These are phyloP conservation scores for Jordanella pulchra DNA, from an alignment of 2,797 vertebrate species.

Conservation along the genomic window DNA sequence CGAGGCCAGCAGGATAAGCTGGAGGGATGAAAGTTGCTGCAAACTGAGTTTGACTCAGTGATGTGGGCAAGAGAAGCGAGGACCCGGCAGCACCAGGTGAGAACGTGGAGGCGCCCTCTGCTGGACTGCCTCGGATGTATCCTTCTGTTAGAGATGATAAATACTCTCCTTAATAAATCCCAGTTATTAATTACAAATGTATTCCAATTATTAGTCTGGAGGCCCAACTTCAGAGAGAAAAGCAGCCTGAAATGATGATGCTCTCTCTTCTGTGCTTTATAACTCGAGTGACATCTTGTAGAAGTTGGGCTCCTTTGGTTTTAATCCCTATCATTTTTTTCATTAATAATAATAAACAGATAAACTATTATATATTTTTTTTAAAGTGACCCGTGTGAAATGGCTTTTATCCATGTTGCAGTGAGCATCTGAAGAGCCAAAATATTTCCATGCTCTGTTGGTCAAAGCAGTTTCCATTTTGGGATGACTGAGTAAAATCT, in stretches of 20 bases:
- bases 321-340: not conserved
- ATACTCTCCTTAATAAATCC: not conserved
- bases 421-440: not conserved
- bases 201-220: not conserved
- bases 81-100: not conserved
- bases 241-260: not conserved
- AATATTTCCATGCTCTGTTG: not conserved
- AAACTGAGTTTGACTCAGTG: constrained; percentile 20
- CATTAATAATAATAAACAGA: too few species aligned
- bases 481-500: not conserved
- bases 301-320: not conserved
- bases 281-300: not conserved
- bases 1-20: not conserved
- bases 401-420: not conserved
- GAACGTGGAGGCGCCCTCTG: constrained; percentile 8
- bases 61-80: constrained; percentile 12
- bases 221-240: not conserved
- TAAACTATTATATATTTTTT: too few species aligned
- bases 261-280: not conserved
- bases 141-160: constrained; percentile 39
- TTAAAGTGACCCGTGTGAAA: not conserved
- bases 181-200: not conserved
- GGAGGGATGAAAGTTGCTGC: constrained; percentile 3
- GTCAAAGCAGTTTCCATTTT: not conserved
- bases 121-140: constrained; percentile 2